Conservation (phyloP, 1,140 invertebrate genomes). For the Macrocentrus cingulum region DNA sequence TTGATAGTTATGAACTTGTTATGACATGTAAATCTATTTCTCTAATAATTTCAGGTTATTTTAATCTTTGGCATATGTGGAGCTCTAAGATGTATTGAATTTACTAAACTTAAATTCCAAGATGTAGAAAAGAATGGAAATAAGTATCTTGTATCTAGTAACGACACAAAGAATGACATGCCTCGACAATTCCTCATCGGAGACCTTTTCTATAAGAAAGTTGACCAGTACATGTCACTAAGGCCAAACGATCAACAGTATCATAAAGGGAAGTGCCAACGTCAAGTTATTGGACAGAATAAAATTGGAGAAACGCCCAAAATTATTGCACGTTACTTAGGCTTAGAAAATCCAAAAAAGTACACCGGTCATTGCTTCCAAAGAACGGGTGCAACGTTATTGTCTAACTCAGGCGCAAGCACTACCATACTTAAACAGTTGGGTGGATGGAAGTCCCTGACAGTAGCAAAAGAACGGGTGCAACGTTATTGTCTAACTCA, state of each 20-base stretch:
- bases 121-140: constrained; percentile 9
- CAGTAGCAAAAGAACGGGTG: no score
- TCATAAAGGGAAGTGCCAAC: constrained; percentile 12
- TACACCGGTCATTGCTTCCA: no score
- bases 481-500: no score
- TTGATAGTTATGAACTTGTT: no score
- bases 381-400: no score
- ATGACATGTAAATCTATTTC: background rate
- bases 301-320: constrained; percentile 3
- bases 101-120: constrained; percentile 23
- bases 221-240: background rate
- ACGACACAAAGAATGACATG: constrained; percentile 9
- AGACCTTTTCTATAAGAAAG: constrained; percentile 10
- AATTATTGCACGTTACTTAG: no score
- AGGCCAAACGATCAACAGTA: background rate
- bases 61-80: constrained; percentile 29
- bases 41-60: constrained; percentile 23
- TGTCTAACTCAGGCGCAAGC: no score
- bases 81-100: constrained; percentile 29
- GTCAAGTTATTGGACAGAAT: constrained; percentile 19
- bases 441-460: no score
- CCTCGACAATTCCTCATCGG: constrained; percentile 12
- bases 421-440: background rate
- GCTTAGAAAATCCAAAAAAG: no score
- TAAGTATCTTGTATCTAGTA: constrained; percentile 4